Percentiles rank a stretch among this genome's conserved stretches.
These are phyloP conservation scores for Coreius guichenoti DNA, from an alignment of 2,797 vertebrate species.

Conservation along the genomic window DNA sequence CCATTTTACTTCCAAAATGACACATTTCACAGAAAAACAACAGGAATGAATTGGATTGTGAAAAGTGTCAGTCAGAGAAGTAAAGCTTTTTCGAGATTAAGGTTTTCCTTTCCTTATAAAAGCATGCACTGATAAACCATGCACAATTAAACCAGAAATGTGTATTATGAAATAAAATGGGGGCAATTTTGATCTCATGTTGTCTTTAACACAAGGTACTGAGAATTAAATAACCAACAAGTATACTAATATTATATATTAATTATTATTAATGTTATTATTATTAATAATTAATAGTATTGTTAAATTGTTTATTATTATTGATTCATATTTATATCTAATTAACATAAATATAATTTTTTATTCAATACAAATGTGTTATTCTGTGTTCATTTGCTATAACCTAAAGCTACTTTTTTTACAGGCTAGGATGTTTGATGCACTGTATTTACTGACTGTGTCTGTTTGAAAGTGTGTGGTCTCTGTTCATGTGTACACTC, in stretches of 20 bases:
- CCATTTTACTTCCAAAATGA: constrained; percentile 3
- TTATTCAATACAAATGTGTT: not conserved
- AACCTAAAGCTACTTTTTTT: constrained; percentile 23
- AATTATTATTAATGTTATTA: not conserved
- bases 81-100: not conserved
- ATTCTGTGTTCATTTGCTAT: not conserved
- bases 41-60: not conserved
- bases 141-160: not conserved
- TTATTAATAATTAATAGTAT: not conserved
- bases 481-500: constrained; percentile 1
- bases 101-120: not conserved
- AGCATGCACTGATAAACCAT: not conserved
- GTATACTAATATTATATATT: not conserved
- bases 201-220: constrained; percentile 13
- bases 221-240: not conserved
- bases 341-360: not conserved
- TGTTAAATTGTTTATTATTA: not conserved
- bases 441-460: constrained; percentile 14
- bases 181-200: constrained; percentile 34
- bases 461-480: constrained; percentile 10
- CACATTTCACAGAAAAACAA: not conserved
- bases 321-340: not conserved
- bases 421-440: constrained; percentile 15
- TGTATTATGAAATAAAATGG: constrained; percentile 3
- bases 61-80: not conserved